A percentile compares a stretch with the other conserved stretches of the same genome.
Conservation (phyloP, 1,140 invertebrate species). For the Cydia fagiglandana region DNA sequence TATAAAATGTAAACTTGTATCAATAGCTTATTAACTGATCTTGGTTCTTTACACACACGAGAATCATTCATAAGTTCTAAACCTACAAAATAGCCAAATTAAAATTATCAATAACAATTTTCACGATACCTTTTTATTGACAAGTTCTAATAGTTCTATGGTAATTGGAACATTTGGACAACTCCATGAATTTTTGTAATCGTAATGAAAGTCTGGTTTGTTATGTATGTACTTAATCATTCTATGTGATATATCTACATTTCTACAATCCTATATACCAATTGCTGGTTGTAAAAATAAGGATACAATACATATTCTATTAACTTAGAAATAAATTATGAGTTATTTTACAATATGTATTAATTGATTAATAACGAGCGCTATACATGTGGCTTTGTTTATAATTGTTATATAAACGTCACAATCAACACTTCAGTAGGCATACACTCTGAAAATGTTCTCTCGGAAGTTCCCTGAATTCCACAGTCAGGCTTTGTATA, state of each 20-base stretch:
- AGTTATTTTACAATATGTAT: conserved; percentile 51
- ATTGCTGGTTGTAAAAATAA: conserved; percentile 52
- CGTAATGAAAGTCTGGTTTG: conserved; percentile 45
- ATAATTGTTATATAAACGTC: conserved; percentile 29
- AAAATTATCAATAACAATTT: conserved; percentile 34
- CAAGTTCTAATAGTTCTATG: conserved; percentile 32
- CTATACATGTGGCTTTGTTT: conserved; percentile 47
- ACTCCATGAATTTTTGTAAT: conserved; percentile 8
- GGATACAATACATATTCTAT: conserved; percentile 46
- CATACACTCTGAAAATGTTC: background rate
- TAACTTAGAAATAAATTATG: conserved; percentile 65
- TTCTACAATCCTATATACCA: conserved; percentile 71
- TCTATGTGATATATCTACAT: conserved; percentile 73
- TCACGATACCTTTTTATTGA: conserved; percentile 50
- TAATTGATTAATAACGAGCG: conserved; percentile 48
- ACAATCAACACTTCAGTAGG: conserved; percentile 4
- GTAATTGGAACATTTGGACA: conserved; percentile 32
- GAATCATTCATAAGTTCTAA: conserved; percentile 42
- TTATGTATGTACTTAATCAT: conserved; percentile 42
- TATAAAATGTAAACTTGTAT: conserved; percentile 77
- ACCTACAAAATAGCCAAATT: conserved; percentile 24
- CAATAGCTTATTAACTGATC: conserved; percentile 64
- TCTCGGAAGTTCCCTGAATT: background rate
- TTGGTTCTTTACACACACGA: conserved; percentile 74
- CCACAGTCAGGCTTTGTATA: conserved; percentile 5